Evolutionary conservation across 1,140 invertebrate genomes (phyloP), one percentile per base, ranked within the genome.

Genomic region (Saccostrea glomerata): DNA sequence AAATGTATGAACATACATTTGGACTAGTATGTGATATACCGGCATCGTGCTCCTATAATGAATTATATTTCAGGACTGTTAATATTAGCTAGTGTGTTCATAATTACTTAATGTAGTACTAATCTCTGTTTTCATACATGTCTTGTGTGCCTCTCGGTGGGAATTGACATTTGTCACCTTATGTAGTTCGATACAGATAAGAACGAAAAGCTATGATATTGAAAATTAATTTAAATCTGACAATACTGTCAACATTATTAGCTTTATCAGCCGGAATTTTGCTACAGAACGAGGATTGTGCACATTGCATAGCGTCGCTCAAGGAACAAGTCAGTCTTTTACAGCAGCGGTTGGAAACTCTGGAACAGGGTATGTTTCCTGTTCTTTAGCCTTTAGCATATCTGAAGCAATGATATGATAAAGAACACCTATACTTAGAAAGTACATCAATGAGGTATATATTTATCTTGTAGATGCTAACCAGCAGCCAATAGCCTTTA

Each of bases 201-300:
- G 58, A 0, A 63, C 15, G 6, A n/a, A 63, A 63, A 20, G n/a
- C 58, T 20, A 63, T 63, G 58, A 20, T 60, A 20, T 13, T 63
- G 13, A 17, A 63, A 63, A 6, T 63, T 2, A 20, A 6, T 63
- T 63, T 63, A 3, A 63, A 20, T 63, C 58, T 63, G 58, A 5
- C 58, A 63, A 63, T n/a, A 63, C n/a, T 63, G 58, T 20, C 58
- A 63, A 63, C n/a, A 63, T n/a, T n/a, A 63, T 63, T 36, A 77
- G 25, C 23, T 36, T n/a, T n/a, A 63, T 63, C 25, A 77, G 25
- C 23, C 30, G 70, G 70, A 0, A 77, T 77, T 77, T 36, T 77
- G 25, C 25, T 77, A 30, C 70, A 77, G 15, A 77, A 77, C 25
- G 25, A 77, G 2, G 25, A 30, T 15, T 77, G 70, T 77, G 13